Percentiles rank a stretch among this genome's conserved stretches.
These are phyloP conservation scores for Pelagia noctiluca DNA, from an alignment of 30 jellyfish, hydroid and myxozoan genomes.

Conservation along the genomic window DNA sequence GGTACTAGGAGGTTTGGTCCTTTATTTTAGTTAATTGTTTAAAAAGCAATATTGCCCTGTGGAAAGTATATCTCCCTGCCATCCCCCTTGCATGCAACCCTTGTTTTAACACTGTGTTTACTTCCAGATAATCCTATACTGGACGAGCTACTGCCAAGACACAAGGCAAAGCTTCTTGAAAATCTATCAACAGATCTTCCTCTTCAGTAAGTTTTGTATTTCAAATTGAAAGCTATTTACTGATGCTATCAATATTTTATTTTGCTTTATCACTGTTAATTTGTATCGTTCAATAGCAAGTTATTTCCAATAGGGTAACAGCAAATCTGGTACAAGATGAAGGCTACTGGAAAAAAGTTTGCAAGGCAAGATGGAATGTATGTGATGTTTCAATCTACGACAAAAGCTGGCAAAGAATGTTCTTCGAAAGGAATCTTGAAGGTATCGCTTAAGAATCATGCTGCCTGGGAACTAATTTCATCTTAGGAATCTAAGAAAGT, in stretches of 20 bases:
- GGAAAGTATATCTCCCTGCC: no score
- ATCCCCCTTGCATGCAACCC: no score
- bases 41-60: no score
- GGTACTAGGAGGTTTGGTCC: no score
- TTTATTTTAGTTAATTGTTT: no score
- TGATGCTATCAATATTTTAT: no score
- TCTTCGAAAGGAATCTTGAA: slow-evolving; percentile 89
- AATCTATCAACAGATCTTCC: slow-evolving; percentile 75
- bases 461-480: no score
- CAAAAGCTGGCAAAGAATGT: slow-evolving; percentile 88
- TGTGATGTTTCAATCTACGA: slow-evolving; percentile 84
- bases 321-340: slow-evolving; percentile 84
- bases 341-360: slow-evolving; percentile 88
- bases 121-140: slow-evolving; percentile 80
- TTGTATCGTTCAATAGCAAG: no score
- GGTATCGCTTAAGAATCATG: slow-evolving; percentile 60
- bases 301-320: slow-evolving; percentile 61
- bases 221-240: background rate
- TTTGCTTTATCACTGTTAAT: no score
- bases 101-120: no score
- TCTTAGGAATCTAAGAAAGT: background rate
- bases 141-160: slow-evolving; percentile 85
- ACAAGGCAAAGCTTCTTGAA: slow-evolving; percentile 80
- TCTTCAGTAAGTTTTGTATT: slow-evolving; percentile 42
- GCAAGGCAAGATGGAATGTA: slow-evolving; percentile 85